phyloP scores from a whole-genome alignment of 2,888 invertebrate species.

The Allophyes oxyacanthae region DNA sequence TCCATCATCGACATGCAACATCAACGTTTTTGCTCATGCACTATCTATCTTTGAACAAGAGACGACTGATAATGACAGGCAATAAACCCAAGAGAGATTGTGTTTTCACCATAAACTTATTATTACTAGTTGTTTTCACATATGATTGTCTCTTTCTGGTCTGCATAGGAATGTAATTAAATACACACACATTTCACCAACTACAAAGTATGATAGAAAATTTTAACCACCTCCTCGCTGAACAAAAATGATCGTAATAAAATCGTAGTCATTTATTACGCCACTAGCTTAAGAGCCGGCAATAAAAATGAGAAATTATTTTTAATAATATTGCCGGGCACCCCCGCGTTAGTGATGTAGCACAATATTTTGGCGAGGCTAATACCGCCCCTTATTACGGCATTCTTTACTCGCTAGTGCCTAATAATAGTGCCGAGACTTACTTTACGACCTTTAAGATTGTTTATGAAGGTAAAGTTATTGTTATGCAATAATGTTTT shows the following conservation, averaged over 20 bases:
- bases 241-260: slow-evolving; percentile 54
- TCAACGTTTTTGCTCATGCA: too few relatives aligned
- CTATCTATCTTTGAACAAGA: too few relatives aligned
- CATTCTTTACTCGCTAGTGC: slow-evolving; percentile 79
- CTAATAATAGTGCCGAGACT: slow-evolving; percentile 79
- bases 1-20: too few relatives aligned
- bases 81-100: too few relatives aligned
- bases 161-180: neutral
- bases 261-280: slow-evolving; percentile 77
- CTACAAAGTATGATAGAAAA: slow-evolving; percentile 10
- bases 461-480: slow-evolving; percentile 43
- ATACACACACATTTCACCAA: neutral
- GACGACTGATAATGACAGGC: too few relatives aligned
- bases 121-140: too few relatives aligned
- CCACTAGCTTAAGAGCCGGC: slow-evolving; percentile 73
- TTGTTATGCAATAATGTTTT: slow-evolving; percentile 11
- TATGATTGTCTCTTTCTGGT: neutral
- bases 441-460: slow-evolving; percentile 72
- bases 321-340: slow-evolving; percentile 83
- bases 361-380: slow-evolving; percentile 80
- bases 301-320: slow-evolving; percentile 90
- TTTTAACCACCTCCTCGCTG: slow-evolving; percentile 16
- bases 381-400: slow-evolving; percentile 77
- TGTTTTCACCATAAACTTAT: too few relatives aligned
- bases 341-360: slow-evolving; percentile 70